These are phyloP conservation scores for Meteorus colon DNA, from an alignment of 2,888 invertebrate species.

Conservation along the genomic window DNA sequence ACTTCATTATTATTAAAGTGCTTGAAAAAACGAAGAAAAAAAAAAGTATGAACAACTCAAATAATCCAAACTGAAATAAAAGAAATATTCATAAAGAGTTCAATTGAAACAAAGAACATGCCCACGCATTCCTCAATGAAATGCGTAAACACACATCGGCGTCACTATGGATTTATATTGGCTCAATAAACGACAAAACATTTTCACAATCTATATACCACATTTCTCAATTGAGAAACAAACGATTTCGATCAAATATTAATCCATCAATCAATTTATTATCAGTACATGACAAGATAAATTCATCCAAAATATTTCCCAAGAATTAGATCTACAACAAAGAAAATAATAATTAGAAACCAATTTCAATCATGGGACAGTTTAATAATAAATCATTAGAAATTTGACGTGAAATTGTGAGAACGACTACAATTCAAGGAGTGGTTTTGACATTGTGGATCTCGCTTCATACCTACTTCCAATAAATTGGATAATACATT, in stretches of 20 bases:
- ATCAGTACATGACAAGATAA: background rate
- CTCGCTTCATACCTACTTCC: too few species aligned
- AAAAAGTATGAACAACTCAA: background rate
- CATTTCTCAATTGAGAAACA: slow-evolving; percentile 19
- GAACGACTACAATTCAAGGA: too few species aligned
- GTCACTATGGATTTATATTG: background rate
- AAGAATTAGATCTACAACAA: too few species aligned
- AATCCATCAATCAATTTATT: background rate
- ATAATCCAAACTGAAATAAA: background rate
- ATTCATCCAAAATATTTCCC: too few species aligned
- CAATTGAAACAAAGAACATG: slow-evolving; percentile 5
- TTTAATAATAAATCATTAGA: too few species aligned
- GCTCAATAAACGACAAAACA: slow-evolving; percentile 4
- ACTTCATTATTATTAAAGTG: slow-evolving; percentile 2
- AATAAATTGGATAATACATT: too few species aligned
- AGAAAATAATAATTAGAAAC: too few species aligned
- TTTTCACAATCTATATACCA: slow-evolving; percentile 1
- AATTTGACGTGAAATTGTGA: too few species aligned
- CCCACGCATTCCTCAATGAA: background rate
- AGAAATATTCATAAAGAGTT: background rate
- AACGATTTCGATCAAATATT: background rate
- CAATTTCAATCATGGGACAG: too few species aligned
- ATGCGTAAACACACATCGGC: background rate
- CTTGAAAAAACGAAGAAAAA: background rate
- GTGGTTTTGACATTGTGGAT: too few species aligned